Evolutionary conservation across 2,888 invertebrate species (phyloP).

Genomic region (Pristionchus maxplancki): DNA sequence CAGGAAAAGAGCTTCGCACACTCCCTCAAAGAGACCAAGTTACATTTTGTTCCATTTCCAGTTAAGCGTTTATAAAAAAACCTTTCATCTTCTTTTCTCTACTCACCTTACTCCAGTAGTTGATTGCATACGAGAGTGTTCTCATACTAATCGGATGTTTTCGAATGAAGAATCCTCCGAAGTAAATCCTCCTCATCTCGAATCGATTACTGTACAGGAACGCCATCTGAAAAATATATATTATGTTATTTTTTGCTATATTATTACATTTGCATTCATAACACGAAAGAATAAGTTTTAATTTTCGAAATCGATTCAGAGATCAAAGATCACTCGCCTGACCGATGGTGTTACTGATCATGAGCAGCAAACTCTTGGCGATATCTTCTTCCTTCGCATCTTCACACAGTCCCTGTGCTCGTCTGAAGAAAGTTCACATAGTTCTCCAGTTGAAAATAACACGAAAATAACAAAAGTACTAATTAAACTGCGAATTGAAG

Average conservation of each 20-base stretch:
- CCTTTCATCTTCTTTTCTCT: neutral
- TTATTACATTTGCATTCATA: neutral
- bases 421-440: neutral
- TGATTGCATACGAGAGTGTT: conserved; percentile 84
- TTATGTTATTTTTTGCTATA: no score
- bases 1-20: conserved; percentile 84
- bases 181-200: conserved; percentile 83
- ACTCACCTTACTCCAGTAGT: conserved; percentile 84
- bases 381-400: conserved; percentile 58
- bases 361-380: conserved; percentile 83
- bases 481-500: neutral
- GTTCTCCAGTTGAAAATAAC: neutral
- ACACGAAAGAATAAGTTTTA: neutral
- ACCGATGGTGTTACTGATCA: conserved; percentile 85
- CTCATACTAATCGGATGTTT: conserved; percentile 86
- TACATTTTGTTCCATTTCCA: neutral
- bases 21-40: conserved; percentile 78
- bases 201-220: conserved; percentile 84
- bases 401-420: conserved; percentile 4
- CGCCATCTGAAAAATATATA: conserved; percentile 81
- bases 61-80: no score
- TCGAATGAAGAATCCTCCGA: conserved; percentile 85
- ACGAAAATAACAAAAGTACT: neutral
- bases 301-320: neutral
- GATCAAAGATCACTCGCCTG: conserved; percentile 73